Conservation (phyloP, 2,797 vertebrate species). For the Accipiter badius region DNA sequence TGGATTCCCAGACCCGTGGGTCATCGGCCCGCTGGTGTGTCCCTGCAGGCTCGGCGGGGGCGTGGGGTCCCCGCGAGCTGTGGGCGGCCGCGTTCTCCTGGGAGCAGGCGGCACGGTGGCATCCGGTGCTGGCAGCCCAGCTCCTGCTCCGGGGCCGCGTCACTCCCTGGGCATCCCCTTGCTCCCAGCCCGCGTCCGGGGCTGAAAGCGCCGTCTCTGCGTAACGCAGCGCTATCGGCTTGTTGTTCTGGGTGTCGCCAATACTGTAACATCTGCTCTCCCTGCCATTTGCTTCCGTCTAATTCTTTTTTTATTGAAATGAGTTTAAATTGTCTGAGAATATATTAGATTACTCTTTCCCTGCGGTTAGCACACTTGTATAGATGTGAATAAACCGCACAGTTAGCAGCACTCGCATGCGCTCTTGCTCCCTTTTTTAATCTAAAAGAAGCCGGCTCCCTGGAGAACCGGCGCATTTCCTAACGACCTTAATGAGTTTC, state of each 20-base stretch:
- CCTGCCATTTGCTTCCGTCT: not conserved
- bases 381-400: not conserved
- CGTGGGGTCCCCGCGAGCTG: not conserved
- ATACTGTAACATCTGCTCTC: not conserved
- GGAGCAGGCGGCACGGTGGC: not conserved
- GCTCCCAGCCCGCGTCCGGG: fast-evolving
- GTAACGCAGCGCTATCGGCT: fast-evolving
- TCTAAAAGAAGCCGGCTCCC: not conserved
- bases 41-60: not conserved
- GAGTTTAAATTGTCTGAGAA: conserved; percentile 37
- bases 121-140: not conserved
- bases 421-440: not conserved
- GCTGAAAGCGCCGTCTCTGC: fast-evolving
- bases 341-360: conserved; percentile 2
- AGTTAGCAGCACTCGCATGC: not conserved
- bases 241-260: not conserved
- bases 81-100: not conserved
- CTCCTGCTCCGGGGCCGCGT: fast-evolving
- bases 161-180: fast-evolving
- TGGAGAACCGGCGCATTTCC: not conserved
- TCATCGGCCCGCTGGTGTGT: not conserved
- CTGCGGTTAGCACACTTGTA: not conserved
- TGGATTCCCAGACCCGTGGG: not conserved
- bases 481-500: not conserved
- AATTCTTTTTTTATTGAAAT: conserved; percentile 56